Evolutionary conservation across 2,797 vertebrate genomes (phyloP), one percentile per base, ranked within the genome.

Genomic region (Rhodeus uyekii): DNA sequence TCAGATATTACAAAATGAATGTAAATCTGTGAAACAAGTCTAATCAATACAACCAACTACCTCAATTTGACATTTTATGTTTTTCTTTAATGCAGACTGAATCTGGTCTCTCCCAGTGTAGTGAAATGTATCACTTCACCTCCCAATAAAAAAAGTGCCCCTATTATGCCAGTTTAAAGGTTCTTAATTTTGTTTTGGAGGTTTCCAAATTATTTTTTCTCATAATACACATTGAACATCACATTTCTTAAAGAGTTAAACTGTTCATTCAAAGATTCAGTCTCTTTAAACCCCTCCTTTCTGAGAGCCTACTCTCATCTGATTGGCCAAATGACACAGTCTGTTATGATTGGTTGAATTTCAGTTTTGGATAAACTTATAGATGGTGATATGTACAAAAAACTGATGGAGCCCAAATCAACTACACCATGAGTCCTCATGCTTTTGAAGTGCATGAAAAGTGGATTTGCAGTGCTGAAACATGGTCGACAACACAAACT

Each of bases 101-200:
- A 89, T 87, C 85, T 87, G 86, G 83, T 87, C 84, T 74, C 19
- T 46, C 10, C 27, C 34, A 36, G n/a, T 6, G 22, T 55, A 24
- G 19, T 53, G 46, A 55, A 55, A 38, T 9, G 14, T 55, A 36
- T 27, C 36, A 8, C n/a, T 39, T 42, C 4, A 42, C 53, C n/a
- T 42, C 14, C 16, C n/a, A 42, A 75, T 16, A 60, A 72, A 24
- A 38, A 60, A 60, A 60, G 58, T 16, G 58, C 58, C 58, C 7
- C 58, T 60, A 16, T 60, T 16, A 29, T 60, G 58, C 58, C 16
- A 29, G 24, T 29, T 29, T 16, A 60, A 29, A 29, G 13, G 58
- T 60, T 60, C 24, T 29, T 16, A 7, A 16, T 29, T 27, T 27
- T 60, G 55, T 60, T 60, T 60, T 16, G 55, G 24, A 60, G 27